phyloP scores from a whole-genome alignment of 2,888 invertebrate species.

The Eupithecia insigniata region DNA sequence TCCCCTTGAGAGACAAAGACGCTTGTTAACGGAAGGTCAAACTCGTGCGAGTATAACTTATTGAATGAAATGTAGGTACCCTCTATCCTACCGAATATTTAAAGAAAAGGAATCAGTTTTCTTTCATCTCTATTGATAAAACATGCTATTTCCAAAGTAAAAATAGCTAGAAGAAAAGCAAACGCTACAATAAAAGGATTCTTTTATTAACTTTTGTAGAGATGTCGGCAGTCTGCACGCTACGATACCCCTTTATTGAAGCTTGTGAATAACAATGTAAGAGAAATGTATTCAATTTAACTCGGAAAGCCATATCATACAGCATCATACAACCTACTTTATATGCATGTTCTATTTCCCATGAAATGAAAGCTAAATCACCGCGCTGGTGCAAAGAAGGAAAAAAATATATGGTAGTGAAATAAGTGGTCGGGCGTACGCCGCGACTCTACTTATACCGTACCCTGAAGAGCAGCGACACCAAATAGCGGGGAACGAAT shows the following conservation, averaged over 20 bases:
- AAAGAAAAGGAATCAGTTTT: constrained; percentile 7
- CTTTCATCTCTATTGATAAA: not conserved
- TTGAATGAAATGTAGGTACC: constrained; percentile 47
- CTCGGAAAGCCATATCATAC: constrained; percentile 19
- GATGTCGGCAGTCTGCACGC: not conserved
- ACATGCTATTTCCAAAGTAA: not conserved
- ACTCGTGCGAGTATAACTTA: constrained; percentile 65
- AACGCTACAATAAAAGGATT: not conserved
- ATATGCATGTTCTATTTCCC: constrained; percentile 31
- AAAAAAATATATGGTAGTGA: constrained; percentile 53
- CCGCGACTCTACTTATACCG: constrained; percentile 69
- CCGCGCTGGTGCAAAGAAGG: constrained; percentile 34
- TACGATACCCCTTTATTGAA: constrained; percentile 18
- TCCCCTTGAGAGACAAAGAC: constrained; percentile 60
- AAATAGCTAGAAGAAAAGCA: not conserved
- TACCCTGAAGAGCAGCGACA: constrained; percentile 77
- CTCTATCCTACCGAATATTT: constrained; percentile 34
- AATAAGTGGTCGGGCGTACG: constrained; percentile 66
- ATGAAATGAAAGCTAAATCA: constrained; percentile 39
- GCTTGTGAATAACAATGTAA: constrained; percentile 25
- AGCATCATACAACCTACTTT: constrained; percentile 15
- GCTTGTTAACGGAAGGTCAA: constrained; percentile 70
- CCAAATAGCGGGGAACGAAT: constrained; percentile 80
- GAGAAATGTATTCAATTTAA: constrained; percentile 26
- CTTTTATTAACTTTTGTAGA: constrained; percentile 4